Conservation (phyloP, 1,140 invertebrate species). For the Bombus picipes region DNA sequence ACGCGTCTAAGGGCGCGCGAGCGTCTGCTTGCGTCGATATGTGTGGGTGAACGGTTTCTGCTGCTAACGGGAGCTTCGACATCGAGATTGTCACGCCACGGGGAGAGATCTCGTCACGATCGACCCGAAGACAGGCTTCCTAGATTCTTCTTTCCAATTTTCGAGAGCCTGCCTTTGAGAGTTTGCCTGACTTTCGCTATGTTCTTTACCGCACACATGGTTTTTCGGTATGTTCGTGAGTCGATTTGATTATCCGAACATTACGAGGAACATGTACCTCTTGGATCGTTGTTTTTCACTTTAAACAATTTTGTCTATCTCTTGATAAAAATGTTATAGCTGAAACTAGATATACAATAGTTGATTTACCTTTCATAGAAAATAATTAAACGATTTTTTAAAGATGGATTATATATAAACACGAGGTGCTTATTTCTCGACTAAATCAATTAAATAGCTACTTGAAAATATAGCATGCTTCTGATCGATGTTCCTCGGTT, state of each 20-base stretch:
- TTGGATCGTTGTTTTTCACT: no score
- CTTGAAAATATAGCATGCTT: neutral
- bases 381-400: no score
- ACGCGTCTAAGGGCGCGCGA: slow-evolving; percentile 32
- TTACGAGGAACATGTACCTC: no score
- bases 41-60: slow-evolving; percentile 43
- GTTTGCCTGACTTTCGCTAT: neutral
- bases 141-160: slow-evolving; percentile 7
- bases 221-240: neutral
- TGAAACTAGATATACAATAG: no score
- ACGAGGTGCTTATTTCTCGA: no score
- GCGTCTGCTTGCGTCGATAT: slow-evolving; percentile 26
- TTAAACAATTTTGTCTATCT: no score
- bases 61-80: slow-evolving; percentile 52
- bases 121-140: slow-evolving; percentile 37
- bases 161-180: neutral
- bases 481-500: neutral
- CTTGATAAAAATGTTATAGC: no score
- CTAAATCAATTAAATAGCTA: neutral
- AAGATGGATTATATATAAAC: no score
- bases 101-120: slow-evolving; percentile 45
- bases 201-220: neutral
- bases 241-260: neutral
- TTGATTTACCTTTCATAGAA: no score
- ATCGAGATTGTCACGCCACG: slow-evolving; percentile 59